Conservation (phyloP, 2,797 vertebrate genomes). For the Ptychadena robeensis region DNA sequence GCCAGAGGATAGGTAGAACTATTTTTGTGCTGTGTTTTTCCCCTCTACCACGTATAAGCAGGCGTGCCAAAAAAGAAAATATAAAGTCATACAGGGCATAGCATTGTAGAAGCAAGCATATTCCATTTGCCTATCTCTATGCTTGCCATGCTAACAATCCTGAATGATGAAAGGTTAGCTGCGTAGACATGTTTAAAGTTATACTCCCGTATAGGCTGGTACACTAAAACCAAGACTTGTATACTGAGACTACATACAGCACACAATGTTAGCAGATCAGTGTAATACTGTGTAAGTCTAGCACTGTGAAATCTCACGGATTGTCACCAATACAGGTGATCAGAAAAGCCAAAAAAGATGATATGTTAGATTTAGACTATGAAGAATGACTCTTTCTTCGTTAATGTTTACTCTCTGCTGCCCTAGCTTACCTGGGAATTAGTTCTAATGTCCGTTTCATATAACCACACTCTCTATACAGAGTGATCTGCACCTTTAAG, state of each 20-base stretch:
- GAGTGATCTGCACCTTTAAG: slow-evolving; percentile 14
- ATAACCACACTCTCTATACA: neutral
- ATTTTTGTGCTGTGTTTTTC: slow-evolving; percentile 64
- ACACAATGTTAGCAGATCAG: slow-evolving; percentile 8
- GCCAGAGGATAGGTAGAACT: slow-evolving; percentile 62
- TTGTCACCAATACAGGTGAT: slow-evolving; percentile 5
- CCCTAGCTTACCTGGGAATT: neutral
- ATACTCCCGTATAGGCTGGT: neutral
- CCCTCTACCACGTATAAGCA: slow-evolving; percentile 66
- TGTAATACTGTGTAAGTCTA: slow-evolving; percentile 6
- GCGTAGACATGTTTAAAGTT: neutral
- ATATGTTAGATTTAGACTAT: neutral
- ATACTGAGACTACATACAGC: slow-evolving; percentile 6
- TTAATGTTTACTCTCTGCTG: neutral
- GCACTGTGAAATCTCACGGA: slow-evolving; percentile 49
- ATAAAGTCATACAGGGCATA: neutral
- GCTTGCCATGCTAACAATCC: neutral
- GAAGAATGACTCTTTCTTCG: neutral
- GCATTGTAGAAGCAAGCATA: neutral
- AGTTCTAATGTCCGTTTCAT: slow-evolving; percentile 1
- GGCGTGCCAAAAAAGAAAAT: slow-evolving; percentile 62
- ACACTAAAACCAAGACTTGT: neutral
- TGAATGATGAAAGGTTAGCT: neutral
- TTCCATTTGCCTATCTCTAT: slow-evolving; percentile 57
- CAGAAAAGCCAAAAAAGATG: slow-evolving; percentile 17